Evolutionary conservation across 1,140 invertebrate species (phyloP), one percentile per base, ranked within the genome.

Genomic region (Drosophila sturtevanti): DNA sequence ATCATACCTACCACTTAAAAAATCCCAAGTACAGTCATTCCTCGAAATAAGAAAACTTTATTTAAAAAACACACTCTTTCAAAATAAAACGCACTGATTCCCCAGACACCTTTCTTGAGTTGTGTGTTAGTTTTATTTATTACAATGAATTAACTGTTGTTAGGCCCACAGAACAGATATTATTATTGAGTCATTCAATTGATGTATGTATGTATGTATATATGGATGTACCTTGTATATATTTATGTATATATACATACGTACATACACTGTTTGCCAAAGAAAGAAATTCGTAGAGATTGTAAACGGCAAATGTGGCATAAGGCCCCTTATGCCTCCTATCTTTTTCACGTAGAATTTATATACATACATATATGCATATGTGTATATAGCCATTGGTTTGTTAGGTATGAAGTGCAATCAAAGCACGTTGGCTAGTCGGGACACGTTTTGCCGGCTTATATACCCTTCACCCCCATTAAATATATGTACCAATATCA

Each of bases 361-460:
- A 55, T 27, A 21, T 52, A 6, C n/a, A 31, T 31, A 31, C 2
- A 31, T 31, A 31, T 6, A 31, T 31, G 5, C 5, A 6, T 31
- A 24, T 24, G 4, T 35, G 24, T 56, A 52, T 22, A 18, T 52
- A 7, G 22, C 18, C 22, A 4, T 22, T 54, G 18, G 10, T 24
- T 24, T 24, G n/a, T n/a, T n/a, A n/a, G n/a, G n/a, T n/a, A n/a
- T n/a, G n/a, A n/a, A n/a, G n/a, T n/a, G 18, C 51, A 11, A 52
- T 52, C 51, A 24, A 0, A 52, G 22, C 55, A 58, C 34, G 37
- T 60, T 71, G 44, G 52, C 35, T 62, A 63, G 31, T 71, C 38
- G 62, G 60, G 68, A 62, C 73, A 76, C 68, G 68, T 76, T 76
- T 72, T 37, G 60, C 64, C 60, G 64, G 69, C 59, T 72, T 72